Evolutionary conservation across 1,140 invertebrate genomes (phyloP), one percentile per base, ranked within the genome.

Genomic region (Trichonephila inaurata): DNA sequence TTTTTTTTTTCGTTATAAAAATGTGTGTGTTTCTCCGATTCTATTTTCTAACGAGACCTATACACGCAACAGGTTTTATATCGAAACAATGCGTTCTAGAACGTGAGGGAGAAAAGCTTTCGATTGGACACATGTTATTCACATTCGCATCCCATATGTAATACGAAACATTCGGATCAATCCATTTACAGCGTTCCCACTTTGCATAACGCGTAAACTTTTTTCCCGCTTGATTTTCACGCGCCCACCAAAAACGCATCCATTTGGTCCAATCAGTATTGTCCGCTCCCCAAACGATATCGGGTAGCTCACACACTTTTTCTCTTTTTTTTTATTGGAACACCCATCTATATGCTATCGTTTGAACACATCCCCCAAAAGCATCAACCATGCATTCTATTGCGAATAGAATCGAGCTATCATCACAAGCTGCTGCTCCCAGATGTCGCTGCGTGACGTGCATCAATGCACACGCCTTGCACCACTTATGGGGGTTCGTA

Each of bases 371-470:
- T 64, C 62, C 62, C 62, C 62, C 4, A 64, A 16, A 44, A 24
- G 33, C 62, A n/a, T n/a, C 89, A 91, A 2, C 89, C 89, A 91
- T 91, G 89, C 89, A 91, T 89, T 12, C 40, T 69, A 61, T 58
- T 85, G 72, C 16, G 72, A 19, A n/a, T 51, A 33, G 58, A 33
- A 60, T 28, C 21, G 62, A 89, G 64, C 88, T 89, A 89, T 89
- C 88, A 89, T 89, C 88, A 89, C 88, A 89, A 91, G 89, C 89
- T 91, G 89, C 89, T 72, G 60, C 69, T 58, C 89, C 60, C 89
- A 91, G 89, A 91, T 91, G 89, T 91, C 51, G 28, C 89, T 28
- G 24, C 28, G 21, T 61, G n/a, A 21, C 66, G 6, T 51, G 88
- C 88, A 19, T 64, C 85, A 64, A 3, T 87, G 85, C 51, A 40